Percentiles rank a stretch among this genome's conserved stretches.
phyloP scores from a whole-genome alignment of 2,797 vertebrate species.

The Crocodylus rhombifer region DNA sequence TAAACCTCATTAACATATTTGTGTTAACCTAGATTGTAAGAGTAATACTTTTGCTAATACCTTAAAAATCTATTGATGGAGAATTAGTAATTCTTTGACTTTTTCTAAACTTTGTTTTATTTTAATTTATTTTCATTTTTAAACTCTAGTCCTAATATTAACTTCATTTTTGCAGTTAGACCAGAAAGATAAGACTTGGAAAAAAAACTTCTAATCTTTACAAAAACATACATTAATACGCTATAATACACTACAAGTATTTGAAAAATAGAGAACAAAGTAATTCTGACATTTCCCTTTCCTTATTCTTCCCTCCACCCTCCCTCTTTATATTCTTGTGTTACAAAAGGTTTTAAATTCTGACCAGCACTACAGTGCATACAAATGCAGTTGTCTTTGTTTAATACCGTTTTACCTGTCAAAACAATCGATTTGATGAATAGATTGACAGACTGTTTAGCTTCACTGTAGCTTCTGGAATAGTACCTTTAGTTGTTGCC shows the following conservation, averaged over 20 bases:
- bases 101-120: not conserved
- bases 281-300: too few relatives aligned
- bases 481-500: not conserved
- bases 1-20: not conserved
- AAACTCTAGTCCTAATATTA: too few relatives aligned
- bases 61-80: not conserved
- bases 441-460: not conserved
- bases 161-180: not conserved
- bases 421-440: constrained; percentile 23
- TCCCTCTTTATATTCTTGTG: not conserved
- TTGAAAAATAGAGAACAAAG: not conserved
- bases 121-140: not conserved
- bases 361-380: not conserved
- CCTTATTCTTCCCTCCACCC: not conserved
- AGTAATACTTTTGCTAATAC: not conserved
- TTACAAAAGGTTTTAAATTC: constrained; percentile 3
- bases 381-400: not conserved
- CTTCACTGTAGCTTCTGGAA: not conserved
- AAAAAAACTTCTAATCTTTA: not conserved
- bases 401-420: not conserved
- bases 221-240: not conserved
- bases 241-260: not conserved
- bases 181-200: not conserved
- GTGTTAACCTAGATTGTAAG: not conserved
- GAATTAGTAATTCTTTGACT: not conserved